Conservation (phyloP, 2,888 invertebrate species). For the Ophraella communa region DNA sequence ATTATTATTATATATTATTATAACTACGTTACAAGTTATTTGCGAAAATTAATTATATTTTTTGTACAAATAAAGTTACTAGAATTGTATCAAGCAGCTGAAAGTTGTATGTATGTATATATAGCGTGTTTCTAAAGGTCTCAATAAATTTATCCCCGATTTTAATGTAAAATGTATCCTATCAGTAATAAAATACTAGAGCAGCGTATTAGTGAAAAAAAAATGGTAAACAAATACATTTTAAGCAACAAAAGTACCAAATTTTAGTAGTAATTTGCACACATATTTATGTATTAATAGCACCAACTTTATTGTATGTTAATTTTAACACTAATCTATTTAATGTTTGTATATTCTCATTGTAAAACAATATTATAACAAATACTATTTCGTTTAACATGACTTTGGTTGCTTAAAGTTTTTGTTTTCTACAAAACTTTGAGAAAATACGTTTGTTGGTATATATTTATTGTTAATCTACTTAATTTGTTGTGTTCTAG, state of each 20-base stretch:
- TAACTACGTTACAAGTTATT: slow-evolving; percentile 52
- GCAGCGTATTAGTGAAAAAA: not conserved
- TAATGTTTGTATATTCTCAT: too few relatives aligned
- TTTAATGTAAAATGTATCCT: not conserved
- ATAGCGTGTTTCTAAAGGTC: slow-evolving; percentile 32
- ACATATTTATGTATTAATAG: too few relatives aligned
- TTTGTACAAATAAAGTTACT: slow-evolving; percentile 46
- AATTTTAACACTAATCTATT: too few relatives aligned
- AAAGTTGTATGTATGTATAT: slow-evolving; percentile 35
- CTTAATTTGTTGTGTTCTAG: slow-evolving; percentile 1
- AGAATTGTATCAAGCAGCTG: slow-evolving; percentile 35
- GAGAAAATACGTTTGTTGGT: not conserved
- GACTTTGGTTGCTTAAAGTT: too few relatives aligned
- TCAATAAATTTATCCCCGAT: not conserved
- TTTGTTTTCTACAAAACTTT: not conserved
- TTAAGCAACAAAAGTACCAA: too few relatives aligned
- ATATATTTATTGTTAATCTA: slow-evolving; percentile 1
- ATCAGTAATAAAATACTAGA: not conserved
- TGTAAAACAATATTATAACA: too few relatives aligned
- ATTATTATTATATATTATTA: slow-evolving; percentile 45
- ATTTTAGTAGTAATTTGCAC: too few relatives aligned
- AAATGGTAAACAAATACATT: too few relatives aligned
- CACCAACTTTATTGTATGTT: too few relatives aligned
- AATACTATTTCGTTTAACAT: too few relatives aligned
- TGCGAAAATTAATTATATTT: slow-evolving; percentile 49